Evolutionary conservation across 2,113 vertebrate genomes (phyloP), one percentile per base, ranked within the genome.

Genomic region (Melanostigma gelatinosum): DNA sequence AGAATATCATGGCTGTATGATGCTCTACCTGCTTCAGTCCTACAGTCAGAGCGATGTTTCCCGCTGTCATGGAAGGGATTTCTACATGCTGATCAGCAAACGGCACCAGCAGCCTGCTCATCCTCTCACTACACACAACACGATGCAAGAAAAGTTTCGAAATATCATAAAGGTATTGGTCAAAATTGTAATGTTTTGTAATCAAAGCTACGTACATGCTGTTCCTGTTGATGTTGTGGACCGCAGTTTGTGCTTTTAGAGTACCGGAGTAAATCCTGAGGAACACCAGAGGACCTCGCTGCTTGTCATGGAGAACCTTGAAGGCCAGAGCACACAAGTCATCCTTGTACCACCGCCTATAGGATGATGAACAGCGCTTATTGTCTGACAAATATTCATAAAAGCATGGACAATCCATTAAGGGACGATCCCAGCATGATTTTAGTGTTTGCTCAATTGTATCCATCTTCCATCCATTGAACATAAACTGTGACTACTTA

Each of bases 21-120:
- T 15, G 13, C 32, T 36, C 88, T 93, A 98, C 98, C 93, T 98
- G 95, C 91, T 98, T 99, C 80, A 99, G 96, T 34, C 98, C 98
- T 15, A 99, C 97, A 38, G 97, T 95, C 50, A 99, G 93, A 3
- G 95, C 98, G 85, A 99, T 99, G 93, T 99, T 99, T 79, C 98
- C 98, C 20, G 96, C 95, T 36, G 94, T 94, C 77, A 99, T 90
- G 0, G 96, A 97, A 29, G 96, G 91, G 83, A 99, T 98, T 94
- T 99, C 98, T 67, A 98, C 89, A 10, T 98, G 96, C 84, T 98
- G 97, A 88, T 99, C 98, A 68, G 98, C 98, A 93, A 99, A 99
- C 22, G 98, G 98, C 85, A 99, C 91, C 60, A 99, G 93, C 77
- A 99, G 92, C 22, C 97, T 95, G 90, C 97, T 99, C 94, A 99